A percentile compares a stretch with the other conserved stretches of the same genome.
phyloP scores from a whole-genome alignment of 2,113 vertebrate species.

The Steatornis caripensis region DNA sequence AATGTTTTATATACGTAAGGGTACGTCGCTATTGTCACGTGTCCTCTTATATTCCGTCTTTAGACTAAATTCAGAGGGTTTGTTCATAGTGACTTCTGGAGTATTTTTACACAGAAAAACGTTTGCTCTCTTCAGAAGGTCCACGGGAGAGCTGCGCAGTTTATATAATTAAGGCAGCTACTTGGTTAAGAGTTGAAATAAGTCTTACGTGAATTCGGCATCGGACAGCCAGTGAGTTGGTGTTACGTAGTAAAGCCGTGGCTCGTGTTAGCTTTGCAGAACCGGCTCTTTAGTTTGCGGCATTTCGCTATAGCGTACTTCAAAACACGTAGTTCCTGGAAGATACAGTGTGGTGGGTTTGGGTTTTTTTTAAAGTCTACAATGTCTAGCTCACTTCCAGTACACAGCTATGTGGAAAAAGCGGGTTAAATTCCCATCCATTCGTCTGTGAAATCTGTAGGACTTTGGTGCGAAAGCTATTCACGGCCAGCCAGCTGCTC shows the following conservation, averaged over 20 bases:
- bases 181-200: not conserved
- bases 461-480: not conserved
- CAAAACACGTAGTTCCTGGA: not conserved
- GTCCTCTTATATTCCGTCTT: not conserved
- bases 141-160: not conserved
- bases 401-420: not conserved
- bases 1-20: not conserved
- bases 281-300: not conserved
- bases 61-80: not conserved
- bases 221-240: not conserved
- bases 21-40: not conserved
- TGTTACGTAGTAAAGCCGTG: not conserved
- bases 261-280: not conserved
- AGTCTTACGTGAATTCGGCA: not conserved
- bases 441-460: not conserved
- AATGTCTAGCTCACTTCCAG: not conserved
- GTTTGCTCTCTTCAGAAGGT: not conserved
- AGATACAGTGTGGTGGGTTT: fast-evolving
- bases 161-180: not conserved
- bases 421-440: not conserved
- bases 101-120: not conserved
- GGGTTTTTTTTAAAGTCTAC: not conserved
- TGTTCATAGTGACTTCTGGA: not conserved
- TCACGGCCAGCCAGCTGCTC: not conserved
- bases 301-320: not conserved